phyloP scores from a whole-genome alignment of 1,140 invertebrate species.

The Cotesia chilonis region DNA sequence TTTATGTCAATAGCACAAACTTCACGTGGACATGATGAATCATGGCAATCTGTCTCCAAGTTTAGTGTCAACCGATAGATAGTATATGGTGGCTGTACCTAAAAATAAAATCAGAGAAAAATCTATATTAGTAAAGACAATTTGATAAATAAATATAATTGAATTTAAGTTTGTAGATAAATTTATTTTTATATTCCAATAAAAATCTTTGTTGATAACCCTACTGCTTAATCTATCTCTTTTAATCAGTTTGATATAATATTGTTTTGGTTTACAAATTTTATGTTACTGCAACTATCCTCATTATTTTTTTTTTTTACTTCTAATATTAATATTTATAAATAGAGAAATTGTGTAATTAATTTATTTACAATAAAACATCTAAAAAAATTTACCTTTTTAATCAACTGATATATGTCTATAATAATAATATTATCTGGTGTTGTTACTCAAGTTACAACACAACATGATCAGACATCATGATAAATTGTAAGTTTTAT shows the following conservation, averaged over 20 bases:
- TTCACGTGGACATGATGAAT: conserved; percentile 50
- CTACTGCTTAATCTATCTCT: neutral
- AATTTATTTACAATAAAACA: no score
- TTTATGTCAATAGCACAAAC: conserved; percentile 55
- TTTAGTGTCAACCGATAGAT: conserved; percentile 55
- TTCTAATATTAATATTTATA: neutral
- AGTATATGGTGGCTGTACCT: conserved; percentile 50
- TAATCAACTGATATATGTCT: no score
- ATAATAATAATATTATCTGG: no score
- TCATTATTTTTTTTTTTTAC: neutral
- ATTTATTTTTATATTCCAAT: conserved; percentile 1
- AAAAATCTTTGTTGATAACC: conserved; percentile 8
- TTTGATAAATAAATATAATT: neutral
- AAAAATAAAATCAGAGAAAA: conserved; percentile 36
- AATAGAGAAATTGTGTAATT: neutral
- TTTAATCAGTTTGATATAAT: conserved; percentile 9
- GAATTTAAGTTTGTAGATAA: neutral
- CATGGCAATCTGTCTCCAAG: conserved; percentile 50
- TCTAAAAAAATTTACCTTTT: no score
- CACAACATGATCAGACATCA: no score
- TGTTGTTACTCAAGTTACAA: no score
- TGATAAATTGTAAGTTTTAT: no score
- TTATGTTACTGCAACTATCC: neutral
- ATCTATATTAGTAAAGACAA: neutral
- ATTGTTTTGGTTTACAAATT: conserved; percentile 16